Conservation (phyloP, 2,797 vertebrate genomes). For the Mormyrus hasselquistii region DNA sequence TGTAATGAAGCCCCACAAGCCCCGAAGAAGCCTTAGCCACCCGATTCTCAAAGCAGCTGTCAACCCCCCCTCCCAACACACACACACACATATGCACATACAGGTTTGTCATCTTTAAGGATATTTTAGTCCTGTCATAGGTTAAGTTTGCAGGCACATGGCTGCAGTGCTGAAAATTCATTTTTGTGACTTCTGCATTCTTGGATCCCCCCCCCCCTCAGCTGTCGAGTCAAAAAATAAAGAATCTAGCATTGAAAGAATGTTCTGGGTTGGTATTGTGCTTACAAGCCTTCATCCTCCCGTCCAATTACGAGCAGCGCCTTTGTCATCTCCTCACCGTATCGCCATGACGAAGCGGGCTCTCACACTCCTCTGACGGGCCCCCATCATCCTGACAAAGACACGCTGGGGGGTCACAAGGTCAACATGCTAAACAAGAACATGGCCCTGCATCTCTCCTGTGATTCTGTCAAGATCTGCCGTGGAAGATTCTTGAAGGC, state of each 20-base stretch:
- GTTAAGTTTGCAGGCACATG: neutral
- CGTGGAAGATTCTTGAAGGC: neutral
- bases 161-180: slow-evolving; percentile 23
- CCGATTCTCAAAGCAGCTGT: neutral
- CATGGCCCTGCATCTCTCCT: neutral
- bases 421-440: neutral
- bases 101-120: neutral
- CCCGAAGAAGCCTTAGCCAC: neutral
- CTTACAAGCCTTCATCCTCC: neutral
- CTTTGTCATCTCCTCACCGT: neutral
- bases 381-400: neutral
- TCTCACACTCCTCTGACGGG: neutral
- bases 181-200: neutral
- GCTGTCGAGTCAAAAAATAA: neutral
- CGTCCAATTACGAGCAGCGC: neutral
- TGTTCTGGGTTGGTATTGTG: neutral
- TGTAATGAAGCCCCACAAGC: neutral
- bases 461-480: neutral
- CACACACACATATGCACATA: neutral
- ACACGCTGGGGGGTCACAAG: neutral
- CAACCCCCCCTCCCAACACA: neutral
- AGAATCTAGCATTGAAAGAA: neutral
- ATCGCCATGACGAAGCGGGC: neutral
- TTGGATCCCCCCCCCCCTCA: neutral
- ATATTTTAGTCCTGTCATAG: neutral